Percentiles rank a stretch among this genome's conserved stretches.
Evolutionary conservation across 2,113 vertebrate genomes (phyloP).

Genomic region (Otocyon megalotis): DNA sequence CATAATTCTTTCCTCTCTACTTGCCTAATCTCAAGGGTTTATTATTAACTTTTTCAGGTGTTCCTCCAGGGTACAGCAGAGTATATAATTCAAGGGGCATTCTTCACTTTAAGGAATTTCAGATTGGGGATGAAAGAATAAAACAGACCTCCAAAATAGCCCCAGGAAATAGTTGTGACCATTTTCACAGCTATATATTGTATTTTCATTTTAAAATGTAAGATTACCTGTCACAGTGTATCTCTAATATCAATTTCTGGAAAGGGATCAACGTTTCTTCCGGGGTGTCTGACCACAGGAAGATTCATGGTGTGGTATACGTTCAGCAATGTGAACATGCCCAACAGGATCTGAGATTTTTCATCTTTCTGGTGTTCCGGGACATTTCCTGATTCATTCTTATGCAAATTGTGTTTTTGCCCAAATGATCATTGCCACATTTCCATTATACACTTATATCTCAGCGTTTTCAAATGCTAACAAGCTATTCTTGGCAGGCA

Average conservation of each 20-base stretch:
- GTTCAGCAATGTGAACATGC: background rate
- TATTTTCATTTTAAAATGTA: background rate
- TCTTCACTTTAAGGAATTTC: constrained; percentile 56
- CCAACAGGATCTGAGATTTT: background rate
- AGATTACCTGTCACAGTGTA: background rate
- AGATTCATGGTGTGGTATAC: background rate
- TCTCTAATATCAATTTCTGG: background rate
- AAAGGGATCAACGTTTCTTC: background rate
- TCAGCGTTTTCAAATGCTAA: constrained; percentile 47
- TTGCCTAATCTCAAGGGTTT: constrained; percentile 75
- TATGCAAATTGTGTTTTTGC: constrained; percentile 28
- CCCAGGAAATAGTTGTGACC: background rate
- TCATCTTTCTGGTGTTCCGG: constrained; percentile 39
- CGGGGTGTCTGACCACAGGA: background rate
- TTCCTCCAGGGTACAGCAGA: constrained; percentile 51
- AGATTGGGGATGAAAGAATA: background rate
- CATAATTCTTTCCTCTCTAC: constrained; percentile 71
- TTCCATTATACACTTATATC: constrained; percentile 39
- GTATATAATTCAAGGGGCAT: constrained; percentile 62
- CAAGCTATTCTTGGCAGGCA: constrained; percentile 49
- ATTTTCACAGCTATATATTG: background rate
- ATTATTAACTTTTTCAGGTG: constrained; percentile 79
- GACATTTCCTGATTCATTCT: constrained; percentile 52
- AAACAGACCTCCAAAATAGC: constrained; percentile 48
- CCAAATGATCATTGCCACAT: constrained; percentile 39